Percentiles rank a stretch among this genome's conserved stretches.
phyloP scores from a whole-genome alignment of 2,113 vertebrate species.

The Arothron firmamentum region DNA sequence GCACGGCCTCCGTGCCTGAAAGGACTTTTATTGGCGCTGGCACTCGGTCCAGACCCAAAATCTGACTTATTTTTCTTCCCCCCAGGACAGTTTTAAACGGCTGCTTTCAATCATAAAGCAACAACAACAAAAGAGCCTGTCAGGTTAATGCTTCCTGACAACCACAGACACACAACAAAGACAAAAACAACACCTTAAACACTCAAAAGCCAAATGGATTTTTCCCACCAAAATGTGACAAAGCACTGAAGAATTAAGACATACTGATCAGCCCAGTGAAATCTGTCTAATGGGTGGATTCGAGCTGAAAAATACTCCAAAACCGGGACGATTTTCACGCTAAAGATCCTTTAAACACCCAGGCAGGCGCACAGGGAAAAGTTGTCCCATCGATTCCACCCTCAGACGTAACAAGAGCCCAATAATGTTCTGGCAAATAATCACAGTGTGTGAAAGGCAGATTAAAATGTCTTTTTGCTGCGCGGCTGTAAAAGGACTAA shows the following conservation, averaged over 20 bases:
- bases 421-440: slow-evolving; percentile 43
- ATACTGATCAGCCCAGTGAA: not conserved
- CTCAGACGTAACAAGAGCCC: slow-evolving; percentile 15
- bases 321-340: not conserved
- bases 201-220: slow-evolving; percentile 24
- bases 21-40: slow-evolving; percentile 56
- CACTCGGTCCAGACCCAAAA: slow-evolving; percentile 44
- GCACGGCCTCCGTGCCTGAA: slow-evolving; percentile 56
- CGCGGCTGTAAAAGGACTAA: slow-evolving; percentile 20
- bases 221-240: slow-evolving; percentile 1
- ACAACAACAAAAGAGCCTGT: slow-evolving; percentile 63
- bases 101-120: slow-evolving; percentile 61
- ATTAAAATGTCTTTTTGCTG: slow-evolving; percentile 29
- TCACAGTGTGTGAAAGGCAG: slow-evolving; percentile 39
- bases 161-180: slow-evolving; percentile 49
- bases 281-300: not conserved
- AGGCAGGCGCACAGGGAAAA: not conserved
- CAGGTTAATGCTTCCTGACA: slow-evolving; percentile 69
- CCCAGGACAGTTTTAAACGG: slow-evolving; percentile 58
- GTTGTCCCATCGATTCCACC: slow-evolving; percentile 31
- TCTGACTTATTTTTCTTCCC: slow-evolving; percentile 54
- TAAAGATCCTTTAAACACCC: not conserved
- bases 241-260: slow-evolving; percentile 2
- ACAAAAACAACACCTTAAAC: slow-evolving; percentile 50
- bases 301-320: not conserved